These are phyloP conservation scores for Myripristis murdjan DNA, from an alignment of 2,797 vertebrate genomes.

Conservation along the genomic window DNA sequence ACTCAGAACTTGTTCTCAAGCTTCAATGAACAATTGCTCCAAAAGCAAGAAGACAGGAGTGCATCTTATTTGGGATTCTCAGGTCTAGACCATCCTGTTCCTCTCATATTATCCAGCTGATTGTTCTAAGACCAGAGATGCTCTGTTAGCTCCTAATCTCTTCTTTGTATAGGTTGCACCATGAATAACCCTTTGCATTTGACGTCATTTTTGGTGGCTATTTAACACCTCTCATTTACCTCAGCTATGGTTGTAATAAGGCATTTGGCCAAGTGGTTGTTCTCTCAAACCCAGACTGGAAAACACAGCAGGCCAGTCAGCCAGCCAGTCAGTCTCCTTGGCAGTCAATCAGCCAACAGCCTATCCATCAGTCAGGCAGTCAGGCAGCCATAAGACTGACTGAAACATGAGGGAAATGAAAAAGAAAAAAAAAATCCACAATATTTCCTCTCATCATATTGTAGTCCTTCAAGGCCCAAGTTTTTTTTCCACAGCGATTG, in stretches of 20 bases:
- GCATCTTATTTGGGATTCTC: conserved; percentile 57
- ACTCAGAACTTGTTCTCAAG: conserved; percentile 22
- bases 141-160: not conserved
- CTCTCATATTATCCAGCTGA: conserved; percentile 34
- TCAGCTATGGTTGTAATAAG: not conserved
- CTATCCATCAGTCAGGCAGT: too few relatives aligned
- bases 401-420: conserved; percentile 65
- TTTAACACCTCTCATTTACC: not conserved
- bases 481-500: conserved; percentile 1
- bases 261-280: not conserved
- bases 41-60: conserved; percentile 29
- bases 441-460: conserved; percentile 40
- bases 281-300: not conserved
- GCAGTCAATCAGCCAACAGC: conserved; percentile 12
- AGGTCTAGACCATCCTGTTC: conserved; percentile 14
- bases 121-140: conserved; percentile 9
- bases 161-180: conserved; percentile 4
- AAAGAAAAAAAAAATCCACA: conserved; percentile 65
- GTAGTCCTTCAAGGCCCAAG: too few relatives aligned
- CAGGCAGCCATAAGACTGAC: conserved; percentile 67
- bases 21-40: not conserved
- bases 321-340: conserved; percentile 45
- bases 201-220: not conserved
- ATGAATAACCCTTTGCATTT: not conserved
- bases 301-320: conserved; percentile 20